Percentiles rank a stretch among this genome's conserved stretches.
These are phyloP conservation scores for Tokudaia muenninki DNA, from an alignment of 2,797 vertebrate genomes.

Conservation along the genomic window DNA sequence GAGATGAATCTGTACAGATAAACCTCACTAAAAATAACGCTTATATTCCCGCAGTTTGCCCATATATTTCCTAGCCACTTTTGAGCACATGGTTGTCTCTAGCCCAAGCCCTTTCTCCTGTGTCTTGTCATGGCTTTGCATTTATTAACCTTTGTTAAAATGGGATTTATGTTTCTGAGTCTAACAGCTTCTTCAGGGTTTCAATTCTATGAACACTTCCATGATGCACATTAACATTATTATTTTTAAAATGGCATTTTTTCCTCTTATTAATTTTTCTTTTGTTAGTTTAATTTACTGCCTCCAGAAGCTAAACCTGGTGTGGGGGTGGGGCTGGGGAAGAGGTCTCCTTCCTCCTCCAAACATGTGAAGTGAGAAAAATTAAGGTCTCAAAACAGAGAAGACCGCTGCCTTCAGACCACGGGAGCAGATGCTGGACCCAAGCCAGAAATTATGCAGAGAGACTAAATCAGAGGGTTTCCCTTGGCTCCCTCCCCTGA, in stretches of 20 bases:
- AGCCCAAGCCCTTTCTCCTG: neutral
- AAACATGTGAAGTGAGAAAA: neutral
- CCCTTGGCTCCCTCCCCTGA: neutral
- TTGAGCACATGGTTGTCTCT: neutral
- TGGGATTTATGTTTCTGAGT: neutral
- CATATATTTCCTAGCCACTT: constrained; percentile 1
- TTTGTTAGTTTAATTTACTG: constrained; percentile 12
- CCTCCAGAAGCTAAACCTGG: neutral
- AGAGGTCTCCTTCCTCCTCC: neutral
- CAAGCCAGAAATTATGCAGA: neutral
- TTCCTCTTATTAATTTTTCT: neutral
- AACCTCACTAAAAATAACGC: neutral
- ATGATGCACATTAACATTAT: neutral
- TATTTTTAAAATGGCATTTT: neutral
- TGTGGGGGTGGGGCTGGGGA: neutral
- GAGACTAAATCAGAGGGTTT: neutral
- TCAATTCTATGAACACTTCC: neutral
- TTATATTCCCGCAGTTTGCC: neutral
- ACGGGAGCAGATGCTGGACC: neutral
- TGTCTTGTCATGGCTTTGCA: neutral
- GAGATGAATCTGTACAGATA: constrained; percentile 36
- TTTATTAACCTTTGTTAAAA: constrained; percentile 31
- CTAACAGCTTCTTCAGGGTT: neutral
- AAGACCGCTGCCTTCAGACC: neutral
- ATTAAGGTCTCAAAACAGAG: neutral